These are phyloP conservation scores for Orthosia cruda DNA, from an alignment of 2,888 invertebrate genomes.

Conservation along the genomic window DNA sequence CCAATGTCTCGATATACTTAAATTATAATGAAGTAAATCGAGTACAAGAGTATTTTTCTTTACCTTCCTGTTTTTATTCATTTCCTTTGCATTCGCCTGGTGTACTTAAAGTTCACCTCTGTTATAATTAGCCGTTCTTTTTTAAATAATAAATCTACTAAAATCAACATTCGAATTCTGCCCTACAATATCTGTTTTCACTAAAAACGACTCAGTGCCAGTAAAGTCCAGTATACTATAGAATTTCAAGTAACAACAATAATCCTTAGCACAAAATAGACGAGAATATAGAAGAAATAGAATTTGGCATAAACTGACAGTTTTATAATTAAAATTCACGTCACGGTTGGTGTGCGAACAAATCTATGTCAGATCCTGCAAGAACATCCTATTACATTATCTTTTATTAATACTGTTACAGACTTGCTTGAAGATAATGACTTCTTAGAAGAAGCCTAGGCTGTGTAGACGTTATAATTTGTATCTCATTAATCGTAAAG, in stretches of 20 bases:
- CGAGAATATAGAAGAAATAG: too few relatives aligned
- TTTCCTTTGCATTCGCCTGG: not conserved
- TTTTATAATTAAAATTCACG: constrained; percentile 50
- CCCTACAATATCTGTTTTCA: not conserved
- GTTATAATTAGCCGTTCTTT: not conserved
- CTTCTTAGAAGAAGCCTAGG: constrained; percentile 30
- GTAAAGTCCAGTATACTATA: not conserved
- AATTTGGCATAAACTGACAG: constrained; percentile 20
- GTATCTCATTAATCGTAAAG: constrained; percentile 14
- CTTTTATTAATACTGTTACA: constrained; percentile 21
- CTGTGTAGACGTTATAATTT: not conserved
- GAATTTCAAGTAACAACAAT: constrained; percentile 12
- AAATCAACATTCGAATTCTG: not conserved
- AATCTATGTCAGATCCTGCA: constrained; percentile 55
- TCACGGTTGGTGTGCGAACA: constrained; percentile 45
- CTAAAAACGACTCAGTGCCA: too few relatives aligned
- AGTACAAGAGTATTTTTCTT: not conserved
- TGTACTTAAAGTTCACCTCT: not conserved
- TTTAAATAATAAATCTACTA: too few relatives aligned
- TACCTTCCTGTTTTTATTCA: not conserved
- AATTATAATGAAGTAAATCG: not conserved
- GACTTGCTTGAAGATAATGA: constrained; percentile 10
- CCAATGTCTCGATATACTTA: not conserved
- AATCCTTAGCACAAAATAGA: constrained; percentile 2
- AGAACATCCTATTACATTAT: constrained; percentile 45